Conservation (phyloP, 2,113 vertebrate genomes). For the Nestor notabilis region DNA sequence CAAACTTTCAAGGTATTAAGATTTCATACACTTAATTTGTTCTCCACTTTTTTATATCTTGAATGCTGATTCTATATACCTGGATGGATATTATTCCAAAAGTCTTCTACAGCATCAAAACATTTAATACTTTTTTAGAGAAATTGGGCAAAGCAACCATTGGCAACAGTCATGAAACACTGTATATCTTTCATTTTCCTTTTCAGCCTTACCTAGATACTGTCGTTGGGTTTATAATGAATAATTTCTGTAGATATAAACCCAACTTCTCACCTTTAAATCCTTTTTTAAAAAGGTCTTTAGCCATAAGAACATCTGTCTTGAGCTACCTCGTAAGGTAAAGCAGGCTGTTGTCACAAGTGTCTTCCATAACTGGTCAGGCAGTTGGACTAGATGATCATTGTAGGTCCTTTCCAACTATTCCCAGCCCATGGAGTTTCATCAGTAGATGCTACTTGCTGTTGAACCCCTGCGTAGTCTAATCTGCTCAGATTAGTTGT, state of each 20-base stretch:
- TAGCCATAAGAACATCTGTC: neutral
- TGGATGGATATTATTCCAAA: neutral
- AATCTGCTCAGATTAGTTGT: neutral
- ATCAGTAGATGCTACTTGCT: rapidly evolving
- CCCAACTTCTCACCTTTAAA: neutral
- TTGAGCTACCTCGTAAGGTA: neutral
- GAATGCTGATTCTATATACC: neutral
- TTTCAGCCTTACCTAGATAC: neutral
- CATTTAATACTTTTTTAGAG: neutral
- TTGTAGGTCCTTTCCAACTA: neutral
- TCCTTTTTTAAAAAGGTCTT: neutral
- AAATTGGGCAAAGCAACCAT: neutral
- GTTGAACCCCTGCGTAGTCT: neutral
- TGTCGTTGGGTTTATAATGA: neutral
- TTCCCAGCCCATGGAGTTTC: neutral
- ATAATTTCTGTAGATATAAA: neutral
- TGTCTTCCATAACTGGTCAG: neutral
- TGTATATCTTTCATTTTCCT: neutral
- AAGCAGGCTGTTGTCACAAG: neutral
- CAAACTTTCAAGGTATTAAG: neutral
- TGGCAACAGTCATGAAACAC: neutral
- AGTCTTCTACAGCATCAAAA: neutral
- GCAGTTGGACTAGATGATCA: neutral
- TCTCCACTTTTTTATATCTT: neutral
- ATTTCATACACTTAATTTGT: neutral